Percentiles rank a stretch among this genome's conserved stretches.
phyloP scores from a whole-genome alignment of 2,797 vertebrate species.

The Myotis myotis region DNA sequence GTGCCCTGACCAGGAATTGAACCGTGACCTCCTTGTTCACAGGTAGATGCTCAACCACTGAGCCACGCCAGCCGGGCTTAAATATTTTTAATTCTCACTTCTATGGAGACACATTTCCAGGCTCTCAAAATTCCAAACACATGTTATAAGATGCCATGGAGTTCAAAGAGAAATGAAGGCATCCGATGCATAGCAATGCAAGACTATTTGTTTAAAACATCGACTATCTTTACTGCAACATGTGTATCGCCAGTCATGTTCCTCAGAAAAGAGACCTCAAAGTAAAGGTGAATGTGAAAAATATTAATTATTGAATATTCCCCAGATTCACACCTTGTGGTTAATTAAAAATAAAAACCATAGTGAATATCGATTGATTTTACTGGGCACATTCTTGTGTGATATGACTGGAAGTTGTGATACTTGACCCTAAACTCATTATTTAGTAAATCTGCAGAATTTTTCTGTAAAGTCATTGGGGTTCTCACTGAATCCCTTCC shows the following conservation, averaged over 20 bases:
- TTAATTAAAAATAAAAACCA: not conserved
- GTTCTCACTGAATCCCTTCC: not conserved
- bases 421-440: not conserved
- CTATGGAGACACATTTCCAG: not conserved
- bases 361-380: not conserved
- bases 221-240: not conserved
- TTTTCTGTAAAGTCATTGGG: not conserved
- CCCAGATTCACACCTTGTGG: not conserved
- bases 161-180: not conserved
- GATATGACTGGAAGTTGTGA: not conserved
- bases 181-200: not conserved
- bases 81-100: not conserved
- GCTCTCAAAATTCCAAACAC: not conserved
- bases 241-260: too few relatives aligned
- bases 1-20: too few relatives aligned
- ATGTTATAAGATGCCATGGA: not conserved
- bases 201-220: not conserved
- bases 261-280: not conserved
- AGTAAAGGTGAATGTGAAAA: not conserved
- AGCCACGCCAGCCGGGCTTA: rapidly evolving
- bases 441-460: not conserved
- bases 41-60: too few relatives aligned
- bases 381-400: not conserved
- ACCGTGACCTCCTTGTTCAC: too few relatives aligned
- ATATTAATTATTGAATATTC: not conserved